Percentiles rank a stretch among this genome's conserved stretches.
Conservation (phyloP, 2,113 vertebrate species). For the Hymenochirus boettgeri region DNA sequence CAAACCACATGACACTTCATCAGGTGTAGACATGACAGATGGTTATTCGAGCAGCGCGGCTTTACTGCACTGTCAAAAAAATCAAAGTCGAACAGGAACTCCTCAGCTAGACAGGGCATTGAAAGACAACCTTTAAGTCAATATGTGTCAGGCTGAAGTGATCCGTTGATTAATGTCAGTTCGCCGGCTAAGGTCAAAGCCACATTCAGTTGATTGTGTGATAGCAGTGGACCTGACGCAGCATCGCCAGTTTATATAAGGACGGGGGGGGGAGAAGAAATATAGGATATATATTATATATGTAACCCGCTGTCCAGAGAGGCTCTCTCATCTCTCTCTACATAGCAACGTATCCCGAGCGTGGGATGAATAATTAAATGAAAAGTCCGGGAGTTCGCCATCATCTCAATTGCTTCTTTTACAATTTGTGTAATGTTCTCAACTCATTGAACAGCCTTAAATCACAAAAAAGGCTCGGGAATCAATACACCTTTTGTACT, state of each 20-base stretch:
- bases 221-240: too few species aligned
- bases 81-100: conserved; percentile 12
- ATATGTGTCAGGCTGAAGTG: conserved; percentile 10
- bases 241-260: too few species aligned
- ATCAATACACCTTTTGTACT: conserved; percentile 34
- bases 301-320: too few species aligned
- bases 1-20: conserved; percentile 10
- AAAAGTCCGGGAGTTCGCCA: background rate
- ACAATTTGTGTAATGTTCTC: conserved; percentile 3
- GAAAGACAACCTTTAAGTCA: background rate
- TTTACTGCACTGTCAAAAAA: conserved; percentile 11
- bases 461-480: conserved; percentile 22
- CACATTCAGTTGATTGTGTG: too few species aligned
- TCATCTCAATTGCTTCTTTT: conserved; percentile 14
- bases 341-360: background rate
- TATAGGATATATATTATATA: too few species aligned
- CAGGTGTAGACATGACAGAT: conserved; percentile 31
- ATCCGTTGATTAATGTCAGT: conserved; percentile 20
- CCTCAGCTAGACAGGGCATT: background rate
- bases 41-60: conserved; percentile 2
- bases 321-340: too few species aligned
- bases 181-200: background rate
- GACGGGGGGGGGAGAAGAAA: too few species aligned
- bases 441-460: conserved; percentile 16
- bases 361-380: background rate